A percentile compares a stretch with the other conserved stretches of the same genome.
Conservation (phyloP, 1,140 invertebrate genomes). For the Wiebesia pumilae region DNA sequence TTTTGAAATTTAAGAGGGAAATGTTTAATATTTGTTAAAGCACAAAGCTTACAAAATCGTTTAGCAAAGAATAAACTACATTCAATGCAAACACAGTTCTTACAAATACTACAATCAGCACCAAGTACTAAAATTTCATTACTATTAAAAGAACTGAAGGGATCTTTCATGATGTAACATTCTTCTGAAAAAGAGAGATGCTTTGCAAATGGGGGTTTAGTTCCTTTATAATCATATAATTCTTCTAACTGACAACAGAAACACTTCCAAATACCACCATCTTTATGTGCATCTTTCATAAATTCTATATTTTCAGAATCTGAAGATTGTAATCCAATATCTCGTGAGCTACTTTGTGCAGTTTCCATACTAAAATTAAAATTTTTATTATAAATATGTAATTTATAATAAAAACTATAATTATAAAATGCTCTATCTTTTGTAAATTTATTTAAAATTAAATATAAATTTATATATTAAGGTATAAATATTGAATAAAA, state of each 20-base stretch:
- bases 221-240: slow-evolving; percentile 84
- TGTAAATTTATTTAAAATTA: slow-evolving; percentile 25
- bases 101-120: slow-evolving; percentile 82
- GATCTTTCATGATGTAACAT: slow-evolving; percentile 88
- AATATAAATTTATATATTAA: slow-evolving; percentile 25
- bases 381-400: too few species aligned
- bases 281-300: slow-evolving; percentile 45
- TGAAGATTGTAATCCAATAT: slow-evolving; percentile 11
- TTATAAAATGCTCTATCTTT: too few species aligned
- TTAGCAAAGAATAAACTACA: slow-evolving; percentile 88
- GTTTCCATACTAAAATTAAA: slow-evolving; percentile 60
- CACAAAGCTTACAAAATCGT: slow-evolving; percentile 84
- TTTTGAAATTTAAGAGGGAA: slow-evolving; percentile 81
- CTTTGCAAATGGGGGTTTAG: slow-evolving; percentile 81
- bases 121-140: slow-evolving; percentile 84
- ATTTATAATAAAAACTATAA: too few species aligned
- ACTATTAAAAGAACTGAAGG: slow-evolving; percentile 82
- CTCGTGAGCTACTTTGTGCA: slow-evolving; percentile 45
- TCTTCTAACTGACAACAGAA: slow-evolving; percentile 79
- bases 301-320: neutral
- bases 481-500: neutral
- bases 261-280: slow-evolving; percentile 78
- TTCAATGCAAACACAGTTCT: slow-evolving; percentile 82
- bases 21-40: slow-evolving; percentile 74
- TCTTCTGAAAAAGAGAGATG: slow-evolving; percentile 80